phyloP scores from a whole-genome alignment of 2,888 invertebrate species.

The Phasia obesa region DNA sequence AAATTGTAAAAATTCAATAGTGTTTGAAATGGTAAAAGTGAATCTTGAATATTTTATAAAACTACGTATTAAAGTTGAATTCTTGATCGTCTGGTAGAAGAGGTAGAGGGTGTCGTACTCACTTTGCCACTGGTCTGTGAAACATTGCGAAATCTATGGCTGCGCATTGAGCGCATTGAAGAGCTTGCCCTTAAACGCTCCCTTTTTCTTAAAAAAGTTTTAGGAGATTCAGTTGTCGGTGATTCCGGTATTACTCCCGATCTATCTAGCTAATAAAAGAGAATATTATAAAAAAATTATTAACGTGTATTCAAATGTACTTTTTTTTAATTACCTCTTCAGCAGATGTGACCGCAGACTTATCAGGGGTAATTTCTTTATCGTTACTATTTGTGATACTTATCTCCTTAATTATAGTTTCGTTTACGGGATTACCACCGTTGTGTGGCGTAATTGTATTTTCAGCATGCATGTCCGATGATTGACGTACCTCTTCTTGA shows the following conservation, averaged over 20 bases:
- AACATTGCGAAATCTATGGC: slow-evolving; percentile 33
- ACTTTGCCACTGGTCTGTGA: slow-evolving; percentile 71
- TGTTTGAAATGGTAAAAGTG: slow-evolving; percentile 23
- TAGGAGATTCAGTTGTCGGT: slow-evolving; percentile 72
- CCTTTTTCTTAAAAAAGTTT: slow-evolving; percentile 31
- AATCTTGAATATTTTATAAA: slow-evolving; percentile 36
- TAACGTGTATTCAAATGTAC: background rate
- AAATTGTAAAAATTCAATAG: background rate
- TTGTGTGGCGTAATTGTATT: background rate
- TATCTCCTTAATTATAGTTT: background rate
- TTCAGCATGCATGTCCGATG: background rate
- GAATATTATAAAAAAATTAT: background rate
- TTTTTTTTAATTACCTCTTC: slow-evolving; percentile 61
- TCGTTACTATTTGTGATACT: background rate
- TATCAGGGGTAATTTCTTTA: background rate
- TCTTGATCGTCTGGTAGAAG: slow-evolving; percentile 72
- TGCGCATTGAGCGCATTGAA: slow-evolving; percentile 47
- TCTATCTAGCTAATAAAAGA: slow-evolving; percentile 73
- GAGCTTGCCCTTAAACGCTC: slow-evolving; percentile 39
- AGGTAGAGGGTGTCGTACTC: slow-evolving; percentile 68
- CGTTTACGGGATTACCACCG: background rate
- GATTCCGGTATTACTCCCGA: slow-evolving; percentile 79
- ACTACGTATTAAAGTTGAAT: slow-evolving; percentile 71
- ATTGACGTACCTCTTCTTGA: background rate
- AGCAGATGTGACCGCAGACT: background rate